Conservation (phyloP, 2,797 vertebrate genomes). For the Leptoclinus maculatus region DNA sequence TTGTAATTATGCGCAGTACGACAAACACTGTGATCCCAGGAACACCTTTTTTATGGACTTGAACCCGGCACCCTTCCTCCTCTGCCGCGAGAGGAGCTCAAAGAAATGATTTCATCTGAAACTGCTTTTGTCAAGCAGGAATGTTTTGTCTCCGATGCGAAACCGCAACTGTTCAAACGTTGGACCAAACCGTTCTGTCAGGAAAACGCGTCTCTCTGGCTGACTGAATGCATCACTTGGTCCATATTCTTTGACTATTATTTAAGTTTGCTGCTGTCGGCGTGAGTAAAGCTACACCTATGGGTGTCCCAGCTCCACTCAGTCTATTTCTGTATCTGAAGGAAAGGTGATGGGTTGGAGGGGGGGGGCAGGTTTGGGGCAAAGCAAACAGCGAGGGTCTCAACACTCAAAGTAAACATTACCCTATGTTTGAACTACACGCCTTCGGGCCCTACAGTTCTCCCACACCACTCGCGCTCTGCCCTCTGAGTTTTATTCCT, state of each 20-base stretch:
- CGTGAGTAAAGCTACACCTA: slow-evolving; percentile 60
- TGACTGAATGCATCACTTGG: slow-evolving; percentile 35
- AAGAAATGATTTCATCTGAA: slow-evolving; percentile 56
- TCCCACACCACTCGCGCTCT: slow-evolving; percentile 76
- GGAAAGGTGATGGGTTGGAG: slow-evolving; percentile 68
- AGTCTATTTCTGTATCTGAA: slow-evolving; percentile 79
- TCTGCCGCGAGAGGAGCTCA: slow-evolving; percentile 22
- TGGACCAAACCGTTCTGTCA: slow-evolving; percentile 15
- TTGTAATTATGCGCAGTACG: slow-evolving; percentile 75
- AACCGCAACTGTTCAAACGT: slow-evolving; percentile 10
- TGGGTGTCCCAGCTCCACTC: slow-evolving; percentile 69
- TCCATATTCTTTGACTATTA: slow-evolving; percentile 41
- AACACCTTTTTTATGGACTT: slow-evolving; percentile 75
- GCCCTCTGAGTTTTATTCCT: slow-evolving; percentile 69
- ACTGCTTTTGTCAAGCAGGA: slow-evolving; percentile 35
- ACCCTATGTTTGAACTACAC: slow-evolving; percentile 84
- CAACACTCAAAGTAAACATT: slow-evolving; percentile 82
- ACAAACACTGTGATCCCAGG: slow-evolving; percentile 74
- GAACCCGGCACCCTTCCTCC: slow-evolving; percentile 76
- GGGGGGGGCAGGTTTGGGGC: slow-evolving; percentile 57
- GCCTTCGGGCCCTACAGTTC: slow-evolving; percentile 76
- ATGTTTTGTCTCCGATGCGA: slow-evolving; percentile 18
- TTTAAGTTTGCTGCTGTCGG: slow-evolving; percentile 47
- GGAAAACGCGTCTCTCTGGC: slow-evolving; percentile 1
- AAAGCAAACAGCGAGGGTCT: slow-evolving; percentile 82